A percentile compares a stretch with the other conserved stretches of the same genome.
These are phyloP conservation scores for Hippoglossus stenolepis DNA, from an alignment of 2,113 vertebrate genomes.

Conservation along the genomic window DNA sequence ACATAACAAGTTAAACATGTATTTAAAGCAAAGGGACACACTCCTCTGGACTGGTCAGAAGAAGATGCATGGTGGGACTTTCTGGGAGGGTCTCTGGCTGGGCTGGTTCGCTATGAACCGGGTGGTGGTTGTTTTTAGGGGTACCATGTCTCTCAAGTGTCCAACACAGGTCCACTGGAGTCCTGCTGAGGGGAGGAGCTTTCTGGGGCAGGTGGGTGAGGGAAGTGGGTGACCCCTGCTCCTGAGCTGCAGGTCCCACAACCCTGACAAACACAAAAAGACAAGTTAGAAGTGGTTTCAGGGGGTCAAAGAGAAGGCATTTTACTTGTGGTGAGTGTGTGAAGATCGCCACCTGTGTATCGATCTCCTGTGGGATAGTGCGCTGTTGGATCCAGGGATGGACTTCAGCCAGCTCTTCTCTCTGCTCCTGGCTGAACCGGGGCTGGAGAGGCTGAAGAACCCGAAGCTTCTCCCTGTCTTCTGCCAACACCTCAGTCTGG, in stretches of 20 bases:
- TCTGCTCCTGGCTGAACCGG: slow-evolving; percentile 85
- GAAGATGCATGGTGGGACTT: slow-evolving; percentile 34
- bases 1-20: slow-evolving; percentile 24
- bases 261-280: slow-evolving; percentile 64
- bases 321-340: not conserved
- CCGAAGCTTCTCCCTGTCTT: slow-evolving; percentile 86
- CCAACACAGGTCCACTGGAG: slow-evolving; percentile 20
- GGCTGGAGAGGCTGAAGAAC: slow-evolving; percentile 86
- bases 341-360: slow-evolving; percentile 79
- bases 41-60: slow-evolving; percentile 44
- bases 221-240: slow-evolving; percentile 24
- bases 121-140: not conserved
- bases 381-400: slow-evolving; percentile 86
- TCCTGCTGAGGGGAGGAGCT: slow-evolving; percentile 61
- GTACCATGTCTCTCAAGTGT: slow-evolving; percentile 63
- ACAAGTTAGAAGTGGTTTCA: not conserved
- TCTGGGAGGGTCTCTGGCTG: slow-evolving; percentile 26
- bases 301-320: not conserved
- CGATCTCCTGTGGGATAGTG: slow-evolving; percentile 80
- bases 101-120: slow-evolving; percentile 22
- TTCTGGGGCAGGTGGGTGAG: slow-evolving; percentile 50
- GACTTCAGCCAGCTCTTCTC: slow-evolving; percentile 86
- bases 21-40: slow-evolving; percentile 26
- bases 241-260: slow-evolving; percentile 69
- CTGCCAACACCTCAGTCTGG: slow-evolving; percentile 84